phyloP scores from a whole-genome alignment of 2,797 vertebrate species.

The Macroramphosus scolopax region DNA sequence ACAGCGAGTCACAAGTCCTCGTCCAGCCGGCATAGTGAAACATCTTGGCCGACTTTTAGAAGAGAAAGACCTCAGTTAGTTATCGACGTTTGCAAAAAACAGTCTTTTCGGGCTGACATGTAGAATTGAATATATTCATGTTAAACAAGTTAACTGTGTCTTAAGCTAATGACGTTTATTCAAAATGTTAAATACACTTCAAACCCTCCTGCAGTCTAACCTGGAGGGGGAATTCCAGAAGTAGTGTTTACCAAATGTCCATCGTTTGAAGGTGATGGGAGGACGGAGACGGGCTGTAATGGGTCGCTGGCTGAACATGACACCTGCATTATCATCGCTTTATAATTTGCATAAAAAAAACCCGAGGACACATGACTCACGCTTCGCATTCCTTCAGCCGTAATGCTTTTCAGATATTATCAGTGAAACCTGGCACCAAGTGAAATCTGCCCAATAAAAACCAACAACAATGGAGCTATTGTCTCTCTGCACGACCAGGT shows the following conservation, averaged over 20 bases:
- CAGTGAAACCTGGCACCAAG: slow-evolving; percentile 24
- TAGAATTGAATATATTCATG: no score
- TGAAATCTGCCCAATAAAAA: slow-evolving; percentile 8
- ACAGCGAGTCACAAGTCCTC: slow-evolving; percentile 81
- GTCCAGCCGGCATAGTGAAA: slow-evolving; percentile 87
- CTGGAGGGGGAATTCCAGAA: no score
- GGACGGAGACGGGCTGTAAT: background rate
- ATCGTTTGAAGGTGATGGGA: background rate
- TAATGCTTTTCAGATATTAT: slow-evolving; percentile 39
- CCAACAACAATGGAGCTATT: slow-evolving; percentile 13
- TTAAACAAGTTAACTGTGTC: no score
- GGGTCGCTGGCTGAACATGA: background rate
- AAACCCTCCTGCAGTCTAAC: no score
- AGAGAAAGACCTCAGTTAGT: slow-evolving; percentile 16
- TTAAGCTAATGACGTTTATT: no score
- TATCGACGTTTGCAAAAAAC: background rate
- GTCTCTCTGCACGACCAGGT: background rate
- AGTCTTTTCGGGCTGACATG: no score
- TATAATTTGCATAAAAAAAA: background rate
- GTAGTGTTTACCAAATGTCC: no score
- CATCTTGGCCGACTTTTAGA: slow-evolving; percentile 85
- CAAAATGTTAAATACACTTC: no score
- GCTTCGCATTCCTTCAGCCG: slow-evolving; percentile 31
- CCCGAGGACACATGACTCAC: slow-evolving; percentile 12
- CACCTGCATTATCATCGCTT: slow-evolving; percentile 4